Base-by-base conservation (phyloP, 2,888 invertebrate species). In the Nomada lathburiana region DNA sequence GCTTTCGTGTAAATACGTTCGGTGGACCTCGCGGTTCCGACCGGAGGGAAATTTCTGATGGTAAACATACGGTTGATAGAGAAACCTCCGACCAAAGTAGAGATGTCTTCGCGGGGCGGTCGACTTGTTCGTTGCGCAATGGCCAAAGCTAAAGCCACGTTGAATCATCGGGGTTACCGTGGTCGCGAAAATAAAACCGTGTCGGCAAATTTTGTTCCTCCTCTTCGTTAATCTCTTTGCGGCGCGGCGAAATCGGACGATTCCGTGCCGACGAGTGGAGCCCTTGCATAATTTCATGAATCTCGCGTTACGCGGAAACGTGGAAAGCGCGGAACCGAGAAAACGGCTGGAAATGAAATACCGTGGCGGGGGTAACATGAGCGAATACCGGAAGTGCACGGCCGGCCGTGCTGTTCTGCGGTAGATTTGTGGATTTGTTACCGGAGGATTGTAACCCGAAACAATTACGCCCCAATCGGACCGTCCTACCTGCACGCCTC, bases 401-500 rank as follows among this genome's bases (percentile, higher is more conserved):
- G 23, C 16, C 47, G 64, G 29, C 52, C 65, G 59, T 69, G 69
- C 16, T 64, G 69, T 65, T 82, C 60, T 71, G 83, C 59, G 82
- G 71, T 75, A 47, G 53, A 82, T 82, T 82, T 72, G 82, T 52
- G 83, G 82, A 82, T 82, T 82, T 60, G 62, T 75, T 75, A 57
- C 55, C 67, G 65, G 64, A 55, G 42, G 42, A 52, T 65, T 71
- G 82, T 74, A 83, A 83, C 73, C 52, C 65, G 83, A 73, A 83
- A 83, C 83, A 83, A 76, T 77, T 65, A 72, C 59, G 62, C 52
- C n/a, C 23, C 68, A 67, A 82, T 80, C 59, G 75, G 50, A 52
- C 29, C 70, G 44, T 47, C 36, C 64, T 70, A 65, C 60, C 26
- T 55, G 59, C 36, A 26, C 44, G 44, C 50, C n/a, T 71, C 76